Percentiles rank a stretch among this genome's conserved stretches.
These are phyloP conservation scores for Polyommatus iphigenia DNA, from an alignment of 2,888 invertebrate genomes.

Conservation along the genomic window DNA sequence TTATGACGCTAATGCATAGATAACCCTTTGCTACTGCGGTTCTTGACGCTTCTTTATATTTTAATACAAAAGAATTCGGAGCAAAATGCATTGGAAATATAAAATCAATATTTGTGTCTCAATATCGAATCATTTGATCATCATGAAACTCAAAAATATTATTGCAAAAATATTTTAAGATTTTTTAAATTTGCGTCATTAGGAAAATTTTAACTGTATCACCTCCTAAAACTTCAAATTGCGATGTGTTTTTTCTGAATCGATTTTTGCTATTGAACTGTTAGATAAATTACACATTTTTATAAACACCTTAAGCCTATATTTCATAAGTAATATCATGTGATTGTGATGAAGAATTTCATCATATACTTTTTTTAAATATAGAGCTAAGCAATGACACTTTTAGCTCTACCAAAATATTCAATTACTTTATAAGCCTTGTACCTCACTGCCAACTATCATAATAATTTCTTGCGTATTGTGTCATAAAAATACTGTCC, in stretches of 20 bases:
- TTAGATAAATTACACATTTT: too few relatives aligned
- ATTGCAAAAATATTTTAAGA: not conserved
- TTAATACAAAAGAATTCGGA: constrained; percentile 2
- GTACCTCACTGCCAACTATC: not conserved
- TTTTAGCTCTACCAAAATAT: not conserved
- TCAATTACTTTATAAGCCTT: not conserved
- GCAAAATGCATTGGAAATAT: not conserved
- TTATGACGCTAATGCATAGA: constrained; percentile 48
- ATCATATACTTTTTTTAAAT: too few relatives aligned
- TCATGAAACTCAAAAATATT: not conserved
- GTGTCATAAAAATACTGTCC: constrained; percentile 35
- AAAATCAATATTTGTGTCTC: constrained; percentile 6
- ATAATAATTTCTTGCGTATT: not conserved
- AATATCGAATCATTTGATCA: not conserved
- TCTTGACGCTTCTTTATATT: constrained; percentile 67
- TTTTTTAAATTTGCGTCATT: not conserved
- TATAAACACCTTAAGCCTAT: too few relatives aligned
- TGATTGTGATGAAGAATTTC: too few relatives aligned
- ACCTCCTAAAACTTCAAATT: too few relatives aligned
- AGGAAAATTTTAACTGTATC: too few relatives aligned
- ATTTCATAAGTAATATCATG: too few relatives aligned
- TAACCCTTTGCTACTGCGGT: constrained; percentile 68
- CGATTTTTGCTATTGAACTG: too few relatives aligned
- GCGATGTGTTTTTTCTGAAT: not conserved
- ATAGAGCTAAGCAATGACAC: not conserved